Evolutionary conservation across 2,113 vertebrate genomes (phyloP), one percentile per base, ranked within the genome.

Genomic region (Zosterops lateralis): DNA sequence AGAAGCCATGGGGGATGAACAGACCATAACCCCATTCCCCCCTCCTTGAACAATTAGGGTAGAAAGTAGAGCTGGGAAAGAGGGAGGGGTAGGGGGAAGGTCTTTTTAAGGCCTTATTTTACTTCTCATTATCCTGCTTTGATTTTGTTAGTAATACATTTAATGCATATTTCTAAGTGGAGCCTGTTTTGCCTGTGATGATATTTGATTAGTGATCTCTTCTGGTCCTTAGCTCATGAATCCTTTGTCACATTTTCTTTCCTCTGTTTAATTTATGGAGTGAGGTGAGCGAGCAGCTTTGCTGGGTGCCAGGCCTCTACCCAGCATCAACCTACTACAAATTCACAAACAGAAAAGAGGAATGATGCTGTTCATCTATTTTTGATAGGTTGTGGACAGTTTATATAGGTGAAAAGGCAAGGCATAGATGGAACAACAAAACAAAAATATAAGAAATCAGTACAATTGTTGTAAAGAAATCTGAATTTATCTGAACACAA

Each of bases 11-110:
- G 56, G 21, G 19, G 28, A 17, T 45, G 7, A 72, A 32, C 3
- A 12, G 50, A 65, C 6, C 19, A 28, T 19, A 16, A 7, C 15
- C 28, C 38, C 29, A 38, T 40, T 56, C 12, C 22, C 15, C 7
- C 2, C 15, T 56, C 28, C 32, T 14, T 54, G 21, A 2, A 6
- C 24, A 1, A 0, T 7, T 38, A 50, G 7, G 0, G 40, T 26
- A 62, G 26, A 4, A 53, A 26, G 38, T 14, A 38, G 40, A 54
- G 48, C 40, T 56, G n/a, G 28, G 21, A 47, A 36, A 2, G 22
- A 64, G 9, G 18, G 68, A 73, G 12, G 9, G 15, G 2, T 29
- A 13, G 29, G 16, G 15, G 42, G 2, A 65, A 73, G 2, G 21
- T 14, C 2, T 62, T 73, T 83, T 17, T 22, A 40, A 48, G 60